Percentiles rank a stretch among this genome's conserved stretches.
Evolutionary conservation across 2,797 vertebrate genomes (phyloP).

Genomic region (Potorous gilbertii): DNA sequence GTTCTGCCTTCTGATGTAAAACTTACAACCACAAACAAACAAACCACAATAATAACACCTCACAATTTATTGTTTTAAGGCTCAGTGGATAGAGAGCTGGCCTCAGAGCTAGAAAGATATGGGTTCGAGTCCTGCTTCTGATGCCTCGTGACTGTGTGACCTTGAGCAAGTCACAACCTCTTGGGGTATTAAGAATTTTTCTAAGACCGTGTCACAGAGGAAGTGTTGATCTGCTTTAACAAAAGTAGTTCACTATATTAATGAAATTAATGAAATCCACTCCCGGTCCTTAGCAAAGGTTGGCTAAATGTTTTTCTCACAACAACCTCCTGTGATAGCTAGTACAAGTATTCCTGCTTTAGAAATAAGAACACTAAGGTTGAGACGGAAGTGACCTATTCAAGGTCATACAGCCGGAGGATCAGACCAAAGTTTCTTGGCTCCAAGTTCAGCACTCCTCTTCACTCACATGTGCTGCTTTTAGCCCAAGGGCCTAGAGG

Average conservation of each 20-base stretch:
- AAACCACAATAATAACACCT: no score
- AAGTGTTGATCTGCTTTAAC: not conserved
- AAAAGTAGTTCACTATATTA: not conserved
- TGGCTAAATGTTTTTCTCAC: not conserved
- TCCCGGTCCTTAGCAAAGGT: not conserved
- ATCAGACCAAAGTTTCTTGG: not conserved
- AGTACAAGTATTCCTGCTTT: not conserved
- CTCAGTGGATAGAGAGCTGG: not conserved
- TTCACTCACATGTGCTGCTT: not conserved
- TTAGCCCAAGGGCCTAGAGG: not conserved
- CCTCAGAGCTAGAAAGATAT: not conserved
- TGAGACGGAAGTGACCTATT: not conserved
- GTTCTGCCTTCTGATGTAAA: not conserved
- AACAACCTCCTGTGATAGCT: not conserved
- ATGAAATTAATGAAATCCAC: not conserved
- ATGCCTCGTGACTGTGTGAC: not conserved
- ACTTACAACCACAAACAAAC: no score
- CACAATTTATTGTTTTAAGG: not conserved
- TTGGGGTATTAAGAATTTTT: not conserved
- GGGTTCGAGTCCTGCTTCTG: not conserved
- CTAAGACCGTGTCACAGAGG: not conserved
- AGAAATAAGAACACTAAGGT: not conserved
- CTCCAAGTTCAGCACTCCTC: not conserved
- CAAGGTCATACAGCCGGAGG: not conserved
- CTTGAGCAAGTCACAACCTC: not conserved